phyloP scores from a whole-genome alignment of 35 echinoderm and acorn worm genomes.

The Apostichopus japonicus region DNA sequence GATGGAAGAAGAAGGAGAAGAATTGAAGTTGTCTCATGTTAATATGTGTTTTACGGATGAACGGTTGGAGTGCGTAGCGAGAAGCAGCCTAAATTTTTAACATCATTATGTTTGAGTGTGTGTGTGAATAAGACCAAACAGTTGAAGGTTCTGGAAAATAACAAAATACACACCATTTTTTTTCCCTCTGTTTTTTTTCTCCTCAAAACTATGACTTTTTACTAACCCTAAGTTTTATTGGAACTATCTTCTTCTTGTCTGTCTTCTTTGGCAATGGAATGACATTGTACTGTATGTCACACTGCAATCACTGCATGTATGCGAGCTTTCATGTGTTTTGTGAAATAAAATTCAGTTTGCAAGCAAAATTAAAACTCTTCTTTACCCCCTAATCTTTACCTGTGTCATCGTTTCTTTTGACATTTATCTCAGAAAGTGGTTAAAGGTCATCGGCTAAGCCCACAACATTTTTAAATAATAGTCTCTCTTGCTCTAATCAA shows the following conservation, averaged over 20 bases:
- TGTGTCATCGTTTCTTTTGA: no score
- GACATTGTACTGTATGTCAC: slow-evolving; percentile 38
- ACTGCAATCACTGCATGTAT: slow-evolving; percentile 55
- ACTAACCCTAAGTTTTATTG: slow-evolving; percentile 23
- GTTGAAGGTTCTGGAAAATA: slow-evolving; percentile 33
- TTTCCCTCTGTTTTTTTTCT: neutral
- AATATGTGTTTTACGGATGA: neutral
- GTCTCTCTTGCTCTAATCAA: no score
- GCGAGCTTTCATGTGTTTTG: slow-evolving; percentile 65
- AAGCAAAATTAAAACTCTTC: slow-evolving; percentile 22
- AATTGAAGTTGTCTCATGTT: slow-evolving; percentile 31
- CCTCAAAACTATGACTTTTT: slow-evolving; percentile 17
- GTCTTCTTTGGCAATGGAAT: slow-evolving; percentile 45
- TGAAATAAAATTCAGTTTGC: slow-evolving; percentile 61
- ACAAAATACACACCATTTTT: neutral
- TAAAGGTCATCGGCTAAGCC: no score
- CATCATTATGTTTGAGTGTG: neutral
- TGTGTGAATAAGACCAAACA: slow-evolving; percentile 24
- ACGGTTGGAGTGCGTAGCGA: neutral
- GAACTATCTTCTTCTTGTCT: neutral
- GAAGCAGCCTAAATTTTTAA: slow-evolving; percentile 34
- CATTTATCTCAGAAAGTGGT: no score
- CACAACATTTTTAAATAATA: no score
- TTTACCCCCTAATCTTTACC: neutral
- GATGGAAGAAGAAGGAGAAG: neutral